Evolutionary conservation across 1,140 invertebrate genomes (phyloP), one percentile per base, ranked within the genome.

Genomic region (Lepidurus arcticus): DNA sequence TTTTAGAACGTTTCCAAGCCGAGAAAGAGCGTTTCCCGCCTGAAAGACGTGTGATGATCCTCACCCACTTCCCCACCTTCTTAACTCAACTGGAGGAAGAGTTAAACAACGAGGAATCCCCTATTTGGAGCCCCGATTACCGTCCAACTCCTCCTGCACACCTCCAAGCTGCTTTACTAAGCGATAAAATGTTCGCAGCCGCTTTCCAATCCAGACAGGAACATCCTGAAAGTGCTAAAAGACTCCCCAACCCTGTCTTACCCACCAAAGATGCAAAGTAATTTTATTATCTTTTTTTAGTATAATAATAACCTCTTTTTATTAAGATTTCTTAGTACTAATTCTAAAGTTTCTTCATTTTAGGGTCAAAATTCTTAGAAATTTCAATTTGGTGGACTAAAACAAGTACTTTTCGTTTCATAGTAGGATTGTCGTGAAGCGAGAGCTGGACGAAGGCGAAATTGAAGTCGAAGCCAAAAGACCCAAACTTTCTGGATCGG

Each of bases 71-170:
- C 83, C 90, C 91, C 10, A 89, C 88, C 79, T 97, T 98, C 85
- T 85, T 98, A 43, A 91, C 93, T 21, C 88, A 94, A 83, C 85
- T 98, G 7, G 93, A 97, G 83, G 90, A 92, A 78, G 95, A 98
- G 83, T 91, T 98, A 65, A 93, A 95, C 84, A 90, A 91, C 21
- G 87, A 90, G 44, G 91, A 89, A 81, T 97, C 95, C 0, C 94
- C 94, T 0, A 97, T 98, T 78, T 98, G 95, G 95, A 93, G 98
- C 86, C 90, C 91, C 0, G 93, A 96, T 42, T 96, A 94, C 82
- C 93, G 92, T 81, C 91, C 91, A 81, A 87, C 88, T 75, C 88
- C 89, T 5, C 91, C 92, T 2, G 86, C 88, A 10, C 92, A 92
- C 53, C 13, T 65, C 16, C 53, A 65, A 83, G 9, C 88, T 89